A percentile compares a stretch with the other conserved stretches of the same genome.
These are phyloP conservation scores for Limnothrissa miodon DNA, from an alignment of 2,113 vertebrate genomes.

Conservation along the genomic window DNA sequence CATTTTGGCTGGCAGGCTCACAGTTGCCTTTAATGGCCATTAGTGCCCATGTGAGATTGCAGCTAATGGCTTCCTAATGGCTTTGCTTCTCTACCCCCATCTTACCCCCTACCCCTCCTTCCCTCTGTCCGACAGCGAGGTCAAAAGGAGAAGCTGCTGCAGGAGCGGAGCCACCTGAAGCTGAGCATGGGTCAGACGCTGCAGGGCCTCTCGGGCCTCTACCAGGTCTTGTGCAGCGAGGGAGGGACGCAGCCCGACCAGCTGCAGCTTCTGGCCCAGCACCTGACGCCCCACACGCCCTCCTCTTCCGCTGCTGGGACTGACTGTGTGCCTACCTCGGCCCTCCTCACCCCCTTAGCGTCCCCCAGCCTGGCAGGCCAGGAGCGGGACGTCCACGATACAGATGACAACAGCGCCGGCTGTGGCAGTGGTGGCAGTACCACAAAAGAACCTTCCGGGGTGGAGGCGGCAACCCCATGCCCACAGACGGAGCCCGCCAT, in stretches of 20 bases:
- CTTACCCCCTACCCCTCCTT: background rate
- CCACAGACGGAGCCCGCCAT: slow-evolving; percentile 19
- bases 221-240: slow-evolving; percentile 82
- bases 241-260: slow-evolving; percentile 79
- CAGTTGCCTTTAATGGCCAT: background rate
- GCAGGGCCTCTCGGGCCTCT: slow-evolving; percentile 84
- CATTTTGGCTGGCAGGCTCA: background rate
- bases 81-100: background rate
- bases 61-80: slow-evolving; percentile 13
- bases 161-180: slow-evolving; percentile 83
- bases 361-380: slow-evolving; percentile 52
- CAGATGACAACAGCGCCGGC: background rate
- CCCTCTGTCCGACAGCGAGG: slow-evolving; percentile 71
- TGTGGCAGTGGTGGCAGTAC: slow-evolving; percentile 53
- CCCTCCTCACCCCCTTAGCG: slow-evolving; percentile 67
- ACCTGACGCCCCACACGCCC: slow-evolving; percentile 77
- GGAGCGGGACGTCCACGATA: slow-evolving; percentile 44
- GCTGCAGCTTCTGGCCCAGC: slow-evolving; percentile 82
- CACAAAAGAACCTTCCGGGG: slow-evolving; percentile 40
- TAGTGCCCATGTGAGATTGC: slow-evolving; percentile 16
- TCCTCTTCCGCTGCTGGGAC: background rate
- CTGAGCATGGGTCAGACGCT: slow-evolving; percentile 83
- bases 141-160: slow-evolving; percentile 85
- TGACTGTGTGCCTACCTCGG: slow-evolving; percentile 60
- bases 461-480: background rate